A percentile compares a stretch with the other conserved stretches of the same genome.
Evolutionary conservation across 2,888 invertebrate species (phyloP).

Genomic region (Heteropelma amictum): DNA sequence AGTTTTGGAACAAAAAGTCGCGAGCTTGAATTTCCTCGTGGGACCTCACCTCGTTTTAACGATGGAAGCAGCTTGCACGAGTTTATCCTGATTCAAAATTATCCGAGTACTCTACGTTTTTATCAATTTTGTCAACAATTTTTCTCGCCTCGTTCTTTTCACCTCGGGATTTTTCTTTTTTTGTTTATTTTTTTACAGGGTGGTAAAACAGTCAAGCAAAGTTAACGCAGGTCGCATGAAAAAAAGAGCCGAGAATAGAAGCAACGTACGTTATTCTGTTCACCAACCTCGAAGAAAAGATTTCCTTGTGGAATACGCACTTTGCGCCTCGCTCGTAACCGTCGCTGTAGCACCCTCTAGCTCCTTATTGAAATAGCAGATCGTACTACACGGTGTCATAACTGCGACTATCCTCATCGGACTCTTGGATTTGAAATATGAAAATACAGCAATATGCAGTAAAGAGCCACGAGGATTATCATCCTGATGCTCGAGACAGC

Average conservation of each 20-base stretch:
- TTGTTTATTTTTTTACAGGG: background rate
- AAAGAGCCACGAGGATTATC: conserved; percentile 60
- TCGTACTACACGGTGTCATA: too few relatives aligned
- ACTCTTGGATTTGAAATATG: conserved; percentile 59
- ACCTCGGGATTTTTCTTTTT: background rate
- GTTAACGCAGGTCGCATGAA: conserved; percentile 11
- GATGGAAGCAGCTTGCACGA: too few relatives aligned
- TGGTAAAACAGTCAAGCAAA: conserved; percentile 19
- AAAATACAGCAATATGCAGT: conserved; percentile 67
- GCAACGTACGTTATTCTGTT: conserved; percentile 46
- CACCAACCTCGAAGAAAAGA: conserved; percentile 50
- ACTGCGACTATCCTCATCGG: conserved; percentile 42
- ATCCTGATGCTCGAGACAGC: conserved; percentile 55
- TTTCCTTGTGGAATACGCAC: conserved; percentile 26
- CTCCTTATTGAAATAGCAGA: background rate
- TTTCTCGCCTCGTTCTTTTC: background rate
- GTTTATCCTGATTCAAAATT: too few relatives aligned
- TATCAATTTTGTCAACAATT: background rate
- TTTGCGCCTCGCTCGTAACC: conserved; percentile 12
- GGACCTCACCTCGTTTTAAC: background rate
- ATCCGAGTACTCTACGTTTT: too few relatives aligned
- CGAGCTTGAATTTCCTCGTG: background rate
- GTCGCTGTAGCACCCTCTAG: background rate
- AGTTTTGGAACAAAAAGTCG: conserved; percentile 13
- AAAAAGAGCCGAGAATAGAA: conserved; percentile 16